These are phyloP conservation scores for Thunnus albacares DNA, from an alignment of 2,797 vertebrate genomes.

Conservation along the genomic window DNA sequence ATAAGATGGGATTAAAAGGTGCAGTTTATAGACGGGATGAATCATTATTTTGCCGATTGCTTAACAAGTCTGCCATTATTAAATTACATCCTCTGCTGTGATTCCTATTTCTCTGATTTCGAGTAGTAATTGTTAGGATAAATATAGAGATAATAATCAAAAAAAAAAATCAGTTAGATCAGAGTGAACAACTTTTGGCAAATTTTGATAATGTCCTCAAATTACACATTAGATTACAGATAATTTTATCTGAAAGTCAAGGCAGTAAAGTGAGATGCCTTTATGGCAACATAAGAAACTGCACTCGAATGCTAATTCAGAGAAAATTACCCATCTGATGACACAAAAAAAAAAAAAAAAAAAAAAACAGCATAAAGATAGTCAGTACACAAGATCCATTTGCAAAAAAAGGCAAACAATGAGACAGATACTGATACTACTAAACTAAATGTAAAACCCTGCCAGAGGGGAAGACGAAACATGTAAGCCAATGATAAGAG, in stretches of 20 bases:
- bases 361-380: slow-evolving; percentile 17
- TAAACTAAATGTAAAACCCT: slow-evolving; percentile 47
- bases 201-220: slow-evolving; percentile 41
- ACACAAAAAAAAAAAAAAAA: background rate
- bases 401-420: slow-evolving; percentile 34
- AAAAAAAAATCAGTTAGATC: slow-evolving; percentile 22
- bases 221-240: slow-evolving; percentile 38
- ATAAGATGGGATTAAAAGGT: slow-evolving; percentile 67
- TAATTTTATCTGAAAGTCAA: slow-evolving; percentile 32
- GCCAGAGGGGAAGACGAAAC: slow-evolving; percentile 12
- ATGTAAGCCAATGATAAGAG: slow-evolving; percentile 44
- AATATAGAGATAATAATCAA: slow-evolving; percentile 30
- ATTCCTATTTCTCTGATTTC: slow-evolving; percentile 34
- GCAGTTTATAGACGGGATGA: slow-evolving; percentile 63
- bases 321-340: slow-evolving; percentile 43
- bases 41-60: slow-evolving; percentile 66
- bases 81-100: slow-evolving; percentile 31
- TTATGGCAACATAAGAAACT: slow-evolving; percentile 35
- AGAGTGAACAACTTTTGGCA: slow-evolving; percentile 18
- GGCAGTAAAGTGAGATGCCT: slow-evolving; percentile 21
- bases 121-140: slow-evolving; percentile 24
- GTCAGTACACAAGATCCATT: slow-evolving; percentile 15
- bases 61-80: slow-evolving; percentile 56
- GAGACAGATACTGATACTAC: slow-evolving; percentile 18
- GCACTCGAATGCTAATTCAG: slow-evolving; percentile 45